Evolutionary conservation across 2,113 vertebrate species (phyloP).

Genomic region (Tylochromis polylepis): DNA sequence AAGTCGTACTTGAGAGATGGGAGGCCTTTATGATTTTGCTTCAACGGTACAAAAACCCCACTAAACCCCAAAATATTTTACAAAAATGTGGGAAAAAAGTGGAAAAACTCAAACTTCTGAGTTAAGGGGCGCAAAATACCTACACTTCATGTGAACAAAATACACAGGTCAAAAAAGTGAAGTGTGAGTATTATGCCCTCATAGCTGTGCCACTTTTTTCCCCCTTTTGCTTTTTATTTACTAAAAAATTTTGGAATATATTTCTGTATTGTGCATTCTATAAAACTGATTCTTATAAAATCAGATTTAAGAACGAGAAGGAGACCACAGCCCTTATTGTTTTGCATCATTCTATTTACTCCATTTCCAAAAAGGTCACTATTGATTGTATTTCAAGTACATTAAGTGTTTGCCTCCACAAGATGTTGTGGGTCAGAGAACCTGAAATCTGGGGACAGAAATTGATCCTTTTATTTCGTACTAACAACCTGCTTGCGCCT

Average conservation of each 20-base stretch:
- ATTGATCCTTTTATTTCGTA: neutral
- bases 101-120: neutral
- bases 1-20: conserved; percentile 27
- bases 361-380: neutral
- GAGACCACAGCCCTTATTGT: neutral
- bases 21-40: neutral
- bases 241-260: neutral
- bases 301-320: neutral
- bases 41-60: neutral
- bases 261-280: neutral
- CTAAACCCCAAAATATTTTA: neutral
- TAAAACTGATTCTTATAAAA: neutral
- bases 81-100: neutral
- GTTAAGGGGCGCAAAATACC: neutral
- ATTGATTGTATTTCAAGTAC: conserved; percentile 43
- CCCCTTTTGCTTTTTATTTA: neutral
- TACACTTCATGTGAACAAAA: neutral
- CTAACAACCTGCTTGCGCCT: neutral
- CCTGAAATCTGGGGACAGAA: neutral
- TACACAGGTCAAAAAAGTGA: neutral
- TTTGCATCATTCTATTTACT: neutral
- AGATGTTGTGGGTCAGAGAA: conserved; percentile 20
- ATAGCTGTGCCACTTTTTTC: neutral
- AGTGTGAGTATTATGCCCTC: neutral
- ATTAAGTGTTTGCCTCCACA: conserved; percentile 7